These are phyloP conservation scores for Lucifuga dentata DNA, from an alignment of 2,113 vertebrate species.

Conservation along the genomic window DNA sequence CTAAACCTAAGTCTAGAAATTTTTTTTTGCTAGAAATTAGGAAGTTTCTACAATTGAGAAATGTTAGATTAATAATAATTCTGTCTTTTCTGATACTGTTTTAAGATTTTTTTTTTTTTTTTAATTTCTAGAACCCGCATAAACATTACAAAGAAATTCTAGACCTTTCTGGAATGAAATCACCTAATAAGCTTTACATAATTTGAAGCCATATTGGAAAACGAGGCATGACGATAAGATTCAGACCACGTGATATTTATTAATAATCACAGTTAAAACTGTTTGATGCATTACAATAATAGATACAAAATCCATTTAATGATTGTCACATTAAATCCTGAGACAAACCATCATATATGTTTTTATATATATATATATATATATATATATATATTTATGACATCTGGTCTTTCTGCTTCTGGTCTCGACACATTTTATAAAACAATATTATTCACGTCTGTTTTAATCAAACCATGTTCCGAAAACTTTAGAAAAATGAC, in stretches of 20 bases:
- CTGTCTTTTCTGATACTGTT: no score
- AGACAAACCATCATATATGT: constrained; percentile 52
- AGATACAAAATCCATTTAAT: constrained; percentile 57
- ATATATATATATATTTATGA: constrained; percentile 40
- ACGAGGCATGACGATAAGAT: constrained; percentile 44
- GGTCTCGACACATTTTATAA: constrained; percentile 31
- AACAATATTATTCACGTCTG: constrained; percentile 45
- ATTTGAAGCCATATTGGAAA: constrained; percentile 16
- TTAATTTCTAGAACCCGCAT: no score
- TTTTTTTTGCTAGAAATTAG: no score
- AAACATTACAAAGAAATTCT: no score
- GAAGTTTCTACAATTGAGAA: no score
- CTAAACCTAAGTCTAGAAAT: no score
- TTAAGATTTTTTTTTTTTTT: no score
- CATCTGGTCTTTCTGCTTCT: constrained; percentile 53
- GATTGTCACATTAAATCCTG: constrained; percentile 70
- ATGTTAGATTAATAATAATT: no score
- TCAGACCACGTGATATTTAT: constrained; percentile 58
- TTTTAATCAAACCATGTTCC: constrained; percentile 61
- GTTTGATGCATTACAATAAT: constrained; percentile 44
- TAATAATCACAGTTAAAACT: constrained; percentile 57
- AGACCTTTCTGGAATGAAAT: no score
- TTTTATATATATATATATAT: background rate
- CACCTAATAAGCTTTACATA: constrained; percentile 20
- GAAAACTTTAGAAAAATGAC: constrained; percentile 65